Evolutionary conservation across 2,797 vertebrate genomes (phyloP).

Genomic region (Lepilemur ruficaudatus): DNA sequence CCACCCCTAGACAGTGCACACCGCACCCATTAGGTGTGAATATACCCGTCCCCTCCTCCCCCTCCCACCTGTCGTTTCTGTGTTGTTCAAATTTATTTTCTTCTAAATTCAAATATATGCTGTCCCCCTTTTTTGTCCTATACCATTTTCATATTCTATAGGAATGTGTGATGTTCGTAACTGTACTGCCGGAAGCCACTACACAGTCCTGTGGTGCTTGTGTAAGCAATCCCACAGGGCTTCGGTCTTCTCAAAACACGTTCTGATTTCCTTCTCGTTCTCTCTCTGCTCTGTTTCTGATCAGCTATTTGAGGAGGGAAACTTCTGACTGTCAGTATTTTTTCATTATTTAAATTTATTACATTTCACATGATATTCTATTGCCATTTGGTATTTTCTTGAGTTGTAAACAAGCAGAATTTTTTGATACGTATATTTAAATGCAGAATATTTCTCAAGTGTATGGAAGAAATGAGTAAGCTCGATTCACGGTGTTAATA

Average conservation of each 20-base stretch:
- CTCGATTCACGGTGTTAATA: neutral
- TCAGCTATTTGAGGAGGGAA: neutral
- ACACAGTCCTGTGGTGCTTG: neutral
- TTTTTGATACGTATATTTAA: neutral
- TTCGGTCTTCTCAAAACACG: neutral
- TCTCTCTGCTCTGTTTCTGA: neutral
- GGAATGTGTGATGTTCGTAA: neutral
- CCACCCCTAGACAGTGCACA: accelerated
- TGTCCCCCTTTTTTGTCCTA: neutral
- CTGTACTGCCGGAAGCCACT: neutral
- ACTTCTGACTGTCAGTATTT: neutral
- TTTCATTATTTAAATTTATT: neutral
- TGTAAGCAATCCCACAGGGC: neutral
- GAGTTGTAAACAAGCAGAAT: neutral
- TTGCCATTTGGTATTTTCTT: neutral
- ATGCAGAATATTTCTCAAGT: neutral
- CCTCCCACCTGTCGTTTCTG: neutral
- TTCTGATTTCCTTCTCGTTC: neutral
- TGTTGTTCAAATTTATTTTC: neutral
- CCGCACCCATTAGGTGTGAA: no score
- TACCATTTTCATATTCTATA: neutral
- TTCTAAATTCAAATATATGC: neutral
- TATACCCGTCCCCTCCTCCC: no score
- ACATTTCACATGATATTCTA: neutral
- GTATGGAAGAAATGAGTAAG: neutral